Percentiles rank a stretch among this genome's conserved stretches.
Evolutionary conservation across 2,113 vertebrate species (phyloP).

Genomic region (Balaenoptera acutorostrata): DNA sequence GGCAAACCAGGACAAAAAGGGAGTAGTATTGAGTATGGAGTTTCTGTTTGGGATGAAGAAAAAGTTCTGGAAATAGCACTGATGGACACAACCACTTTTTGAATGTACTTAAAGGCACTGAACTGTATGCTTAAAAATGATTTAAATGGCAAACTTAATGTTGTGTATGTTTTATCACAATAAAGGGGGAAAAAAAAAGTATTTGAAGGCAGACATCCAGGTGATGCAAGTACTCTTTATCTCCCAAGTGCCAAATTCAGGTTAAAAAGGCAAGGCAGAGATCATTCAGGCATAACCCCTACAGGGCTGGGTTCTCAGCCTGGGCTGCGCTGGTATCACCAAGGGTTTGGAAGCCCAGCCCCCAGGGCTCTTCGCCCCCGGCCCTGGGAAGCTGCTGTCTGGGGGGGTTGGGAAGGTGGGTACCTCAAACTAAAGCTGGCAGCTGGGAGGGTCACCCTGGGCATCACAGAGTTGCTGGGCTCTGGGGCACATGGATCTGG

Average conservation of each 20-base stretch:
- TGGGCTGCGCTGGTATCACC: accelerated
- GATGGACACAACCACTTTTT: not conserved
- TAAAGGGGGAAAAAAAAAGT: not conserved
- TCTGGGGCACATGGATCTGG: not conserved
- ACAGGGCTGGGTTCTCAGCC: accelerated
- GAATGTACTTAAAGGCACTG: not conserved
- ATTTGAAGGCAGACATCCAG: not conserved
- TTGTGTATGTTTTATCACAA: not conserved
- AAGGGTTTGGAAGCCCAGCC: not conserved
- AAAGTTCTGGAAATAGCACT: not conserved
- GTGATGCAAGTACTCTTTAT: not conserved
- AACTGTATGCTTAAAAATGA: not conserved
- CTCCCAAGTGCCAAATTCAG: not conserved
- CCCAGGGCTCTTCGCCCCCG: accelerated
- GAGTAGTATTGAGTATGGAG: not conserved
- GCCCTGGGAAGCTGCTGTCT: not conserved
- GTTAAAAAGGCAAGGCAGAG: not conserved
- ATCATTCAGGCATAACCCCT: accelerated
- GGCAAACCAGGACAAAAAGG: not conserved
- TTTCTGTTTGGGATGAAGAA: not conserved
- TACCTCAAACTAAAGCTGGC: too few species aligned
- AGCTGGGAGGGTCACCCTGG: not conserved
- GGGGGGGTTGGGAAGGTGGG: too few species aligned
- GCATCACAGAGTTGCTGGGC: accelerated
- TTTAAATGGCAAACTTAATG: not conserved